Evolutionary conservation across 1,140 invertebrate genomes (phyloP).

Genomic region (Aphis gossypii): DNA sequence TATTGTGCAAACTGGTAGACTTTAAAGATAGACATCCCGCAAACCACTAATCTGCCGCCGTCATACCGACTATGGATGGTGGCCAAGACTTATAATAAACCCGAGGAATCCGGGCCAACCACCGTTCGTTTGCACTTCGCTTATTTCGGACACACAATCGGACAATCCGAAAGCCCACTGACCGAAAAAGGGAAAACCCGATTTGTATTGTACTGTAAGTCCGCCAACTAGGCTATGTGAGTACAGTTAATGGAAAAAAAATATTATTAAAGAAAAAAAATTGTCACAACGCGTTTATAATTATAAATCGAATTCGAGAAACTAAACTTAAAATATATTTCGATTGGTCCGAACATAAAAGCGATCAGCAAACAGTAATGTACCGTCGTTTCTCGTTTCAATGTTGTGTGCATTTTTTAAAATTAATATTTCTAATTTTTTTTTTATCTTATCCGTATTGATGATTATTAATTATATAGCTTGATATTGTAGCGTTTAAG

Average conservation of each 20-base stretch:
- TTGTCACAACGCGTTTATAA: too few relatives aligned
- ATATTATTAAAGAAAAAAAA: background rate
- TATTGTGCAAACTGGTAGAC: background rate
- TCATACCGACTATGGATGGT: constrained; percentile 25
- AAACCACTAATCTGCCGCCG: background rate
- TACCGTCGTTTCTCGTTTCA: background rate
- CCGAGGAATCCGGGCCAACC: constrained; percentile 54
- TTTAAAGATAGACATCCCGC: constrained; percentile 34
- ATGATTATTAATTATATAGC: background rate
- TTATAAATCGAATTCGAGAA: background rate
- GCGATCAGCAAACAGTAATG: background rate
- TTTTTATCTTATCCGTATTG: background rate
- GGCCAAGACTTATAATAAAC: constrained; percentile 51
- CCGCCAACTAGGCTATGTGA: background rate
- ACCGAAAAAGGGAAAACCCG: constrained; percentile 52
- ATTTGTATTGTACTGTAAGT: background rate
- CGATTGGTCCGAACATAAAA: background rate
- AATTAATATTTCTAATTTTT: background rate
- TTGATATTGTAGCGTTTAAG: background rate
- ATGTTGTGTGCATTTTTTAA: background rate
- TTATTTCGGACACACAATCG: constrained; percentile 49
- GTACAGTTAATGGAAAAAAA: background rate
- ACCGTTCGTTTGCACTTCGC: constrained; percentile 41
- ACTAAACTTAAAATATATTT: background rate
- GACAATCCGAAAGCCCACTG: background rate